Evolutionary conservation across 2,797 vertebrate species (phyloP), one percentile per base, ranked within the genome.

Genomic region (Picus viridis): DNA sequence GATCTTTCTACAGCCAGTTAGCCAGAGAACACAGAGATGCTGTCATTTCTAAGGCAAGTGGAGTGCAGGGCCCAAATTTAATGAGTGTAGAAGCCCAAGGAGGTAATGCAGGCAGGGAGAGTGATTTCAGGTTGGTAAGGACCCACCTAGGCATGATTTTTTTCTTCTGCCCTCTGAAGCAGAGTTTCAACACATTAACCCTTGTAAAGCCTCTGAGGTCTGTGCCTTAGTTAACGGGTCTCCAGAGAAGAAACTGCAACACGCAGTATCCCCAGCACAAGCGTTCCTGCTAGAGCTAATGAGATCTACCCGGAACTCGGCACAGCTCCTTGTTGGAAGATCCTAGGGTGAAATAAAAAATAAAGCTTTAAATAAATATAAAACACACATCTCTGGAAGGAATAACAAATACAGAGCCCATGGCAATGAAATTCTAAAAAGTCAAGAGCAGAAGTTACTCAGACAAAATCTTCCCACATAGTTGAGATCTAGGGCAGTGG

Each of bases 61-160:
- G 61, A 86, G 3, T 10, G 8, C 26, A n/a, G 10, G 22, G 16
- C 7, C n/a, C 19, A 56, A 64, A 86, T 32, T 36, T 39, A 53
- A 13, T 0, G 1, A 53, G 1, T 16, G 10, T 4, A 12, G 16
- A 47, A 36, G 6, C 41, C 7, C 39, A 69, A 71, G 19, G 16
- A 68, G 7, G 17, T 30, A 58, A 79, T 69, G 27, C 4, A 62
- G 9, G 26, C 20, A 64, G 7, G 7, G 8, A 58, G 16, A 79
- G 85, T 30, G 1, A 51, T 27, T 73, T 67, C 22, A 59, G 10
- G 23, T 17, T 72, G 27, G 7, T 43, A 51, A 89, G 30, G 51
- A 56, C 14, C 9, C 30, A 10, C 11, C 1, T 4, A 53, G 10
- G 26, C 30, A 34, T 7, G 3, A 8, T 51, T 54, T 65, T 27